These are phyloP conservation scores for Tetrao urogallus DNA, from an alignment of 2,113 vertebrate genomes.

Conservation along the genomic window DNA sequence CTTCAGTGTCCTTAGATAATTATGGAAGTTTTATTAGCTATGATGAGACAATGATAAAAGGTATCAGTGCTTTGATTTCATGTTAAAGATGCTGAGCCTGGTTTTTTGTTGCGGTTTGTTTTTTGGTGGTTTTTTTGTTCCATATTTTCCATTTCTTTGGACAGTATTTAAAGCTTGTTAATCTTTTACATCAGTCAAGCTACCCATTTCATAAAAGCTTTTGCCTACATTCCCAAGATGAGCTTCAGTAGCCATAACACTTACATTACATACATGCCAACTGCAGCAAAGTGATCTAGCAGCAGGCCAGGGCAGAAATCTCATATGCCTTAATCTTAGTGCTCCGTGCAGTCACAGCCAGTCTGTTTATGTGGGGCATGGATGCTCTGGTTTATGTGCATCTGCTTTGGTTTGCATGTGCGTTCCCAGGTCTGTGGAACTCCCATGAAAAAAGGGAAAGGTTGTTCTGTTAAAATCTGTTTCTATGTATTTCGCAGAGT, in stretches of 20 bases:
- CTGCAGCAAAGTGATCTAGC: background rate
- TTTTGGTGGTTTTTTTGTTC: conserved; percentile 28
- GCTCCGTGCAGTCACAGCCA: rapidly evolving
- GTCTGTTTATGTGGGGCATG: background rate
- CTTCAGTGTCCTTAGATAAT: conserved; percentile 70
- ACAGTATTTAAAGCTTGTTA: conserved; percentile 32
- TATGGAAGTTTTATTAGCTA: conserved; percentile 68
- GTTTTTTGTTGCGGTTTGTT: too few species aligned
- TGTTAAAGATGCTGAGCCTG: conserved; percentile 45
- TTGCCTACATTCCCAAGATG: background rate
- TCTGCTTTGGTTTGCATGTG: background rate
- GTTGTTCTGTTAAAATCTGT: background rate
- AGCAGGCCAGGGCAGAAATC: background rate
- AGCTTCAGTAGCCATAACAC: background rate
- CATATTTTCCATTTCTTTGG: conserved; percentile 70
- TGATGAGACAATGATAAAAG: conserved; percentile 74
- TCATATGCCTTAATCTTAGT: background rate
- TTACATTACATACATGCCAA: background rate
- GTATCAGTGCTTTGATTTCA: conserved; percentile 72
- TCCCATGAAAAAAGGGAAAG: background rate
- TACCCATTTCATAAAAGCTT: conserved; percentile 55
- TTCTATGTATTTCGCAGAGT: conserved; percentile 31
- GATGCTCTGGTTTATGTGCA: background rate
- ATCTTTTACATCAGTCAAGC: conserved; percentile 54
- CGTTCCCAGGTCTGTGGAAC: background rate